phyloP scores from a whole-genome alignment of 2,113 vertebrate species.

The Xiphophorus hellerii region DNA sequence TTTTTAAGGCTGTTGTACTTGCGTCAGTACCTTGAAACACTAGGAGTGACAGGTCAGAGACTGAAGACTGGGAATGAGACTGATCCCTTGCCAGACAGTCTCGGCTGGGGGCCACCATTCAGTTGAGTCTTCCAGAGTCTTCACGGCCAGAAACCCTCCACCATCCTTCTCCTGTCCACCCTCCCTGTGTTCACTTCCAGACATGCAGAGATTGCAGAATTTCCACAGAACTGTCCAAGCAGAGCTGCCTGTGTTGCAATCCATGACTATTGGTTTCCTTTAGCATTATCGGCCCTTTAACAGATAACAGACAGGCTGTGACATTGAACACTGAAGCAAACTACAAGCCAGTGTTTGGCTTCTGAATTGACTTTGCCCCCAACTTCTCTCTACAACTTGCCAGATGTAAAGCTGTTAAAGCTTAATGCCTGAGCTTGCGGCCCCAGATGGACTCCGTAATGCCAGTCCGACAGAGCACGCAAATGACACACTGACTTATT shows the following conservation, averaged over 20 bases:
- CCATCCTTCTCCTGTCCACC: slow-evolving; percentile 32
- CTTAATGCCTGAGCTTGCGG: slow-evolving; percentile 42
- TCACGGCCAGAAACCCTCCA: slow-evolving; percentile 27
- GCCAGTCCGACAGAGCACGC: slow-evolving; percentile 23
- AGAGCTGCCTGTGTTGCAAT: slow-evolving; percentile 32
- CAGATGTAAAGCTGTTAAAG: slow-evolving; percentile 51
- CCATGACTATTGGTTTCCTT: slow-evolving; percentile 22
- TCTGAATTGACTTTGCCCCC: slow-evolving; percentile 22
- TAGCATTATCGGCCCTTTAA: slow-evolving; percentile 39
- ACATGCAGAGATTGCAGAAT: slow-evolving; percentile 65
- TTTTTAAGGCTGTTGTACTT: slow-evolving; percentile 66
- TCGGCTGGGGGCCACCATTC: slow-evolving; percentile 62
- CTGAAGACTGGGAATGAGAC: slow-evolving; percentile 62
- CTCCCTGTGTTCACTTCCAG: slow-evolving; percentile 55
- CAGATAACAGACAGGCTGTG: slow-evolving; percentile 35
- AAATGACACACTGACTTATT: slow-evolving; percentile 67
- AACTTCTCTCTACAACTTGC: slow-evolving; percentile 28
- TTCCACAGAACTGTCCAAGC: slow-evolving; percentile 59
- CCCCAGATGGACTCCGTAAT: slow-evolving; percentile 65
- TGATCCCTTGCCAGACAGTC: slow-evolving; percentile 75
- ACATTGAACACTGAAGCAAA: slow-evolving; percentile 33
- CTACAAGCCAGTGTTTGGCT: slow-evolving; percentile 30
- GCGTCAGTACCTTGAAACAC: slow-evolving; percentile 62
- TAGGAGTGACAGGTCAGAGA: slow-evolving; percentile 61
- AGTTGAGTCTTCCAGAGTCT: slow-evolving; percentile 53